Conservation (phyloP, 2,888 invertebrate genomes). For the Diploptera punctata region DNA sequence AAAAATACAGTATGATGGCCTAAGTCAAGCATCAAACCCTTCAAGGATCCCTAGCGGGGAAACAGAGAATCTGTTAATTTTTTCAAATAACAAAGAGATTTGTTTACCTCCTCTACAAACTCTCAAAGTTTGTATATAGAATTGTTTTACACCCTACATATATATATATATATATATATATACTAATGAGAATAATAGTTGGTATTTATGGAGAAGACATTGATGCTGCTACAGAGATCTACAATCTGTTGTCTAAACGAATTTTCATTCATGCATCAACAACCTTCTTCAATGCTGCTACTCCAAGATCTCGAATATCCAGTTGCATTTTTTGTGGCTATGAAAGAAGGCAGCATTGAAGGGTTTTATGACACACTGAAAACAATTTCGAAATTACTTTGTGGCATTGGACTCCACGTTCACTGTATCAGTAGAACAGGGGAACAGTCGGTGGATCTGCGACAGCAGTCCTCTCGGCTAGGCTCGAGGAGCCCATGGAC, state of each 20-base stretch:
- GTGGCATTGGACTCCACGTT: constrained; percentile 96
- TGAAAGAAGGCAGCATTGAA: constrained; percentile 94
- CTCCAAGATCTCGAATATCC: constrained; percentile 85
- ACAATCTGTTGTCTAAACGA: constrained; percentile 91
- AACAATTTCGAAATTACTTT: constrained; percentile 92
- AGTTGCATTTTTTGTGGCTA: constrained; percentile 94
- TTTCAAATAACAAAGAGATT: too few species aligned
- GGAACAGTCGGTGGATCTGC: too few species aligned
- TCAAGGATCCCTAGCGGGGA: too few species aligned
- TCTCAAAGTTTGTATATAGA: too few species aligned
- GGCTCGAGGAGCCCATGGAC: too few species aligned
- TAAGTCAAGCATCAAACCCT: too few species aligned
- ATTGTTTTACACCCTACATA: too few species aligned
- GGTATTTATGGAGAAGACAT: constrained; percentile 96
- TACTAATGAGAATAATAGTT: constrained; percentile 97
- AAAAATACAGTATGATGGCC: too few species aligned
- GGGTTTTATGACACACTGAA: constrained; percentile 93
- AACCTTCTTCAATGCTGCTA: constrained; percentile 95
- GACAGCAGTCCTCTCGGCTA: too few species aligned
- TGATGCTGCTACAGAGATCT: constrained; percentile 92
- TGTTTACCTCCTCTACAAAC: too few species aligned
- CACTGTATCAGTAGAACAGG: constrained; percentile 97
- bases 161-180: too few species aligned
- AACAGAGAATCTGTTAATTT: too few species aligned
- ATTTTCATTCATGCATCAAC: constrained; percentile 99